A percentile compares a stretch with the other conserved stretches of the same genome.
phyloP scores from a whole-genome alignment of 2,113 vertebrate genomes.

The Acanthochromis polyacanthus region DNA sequence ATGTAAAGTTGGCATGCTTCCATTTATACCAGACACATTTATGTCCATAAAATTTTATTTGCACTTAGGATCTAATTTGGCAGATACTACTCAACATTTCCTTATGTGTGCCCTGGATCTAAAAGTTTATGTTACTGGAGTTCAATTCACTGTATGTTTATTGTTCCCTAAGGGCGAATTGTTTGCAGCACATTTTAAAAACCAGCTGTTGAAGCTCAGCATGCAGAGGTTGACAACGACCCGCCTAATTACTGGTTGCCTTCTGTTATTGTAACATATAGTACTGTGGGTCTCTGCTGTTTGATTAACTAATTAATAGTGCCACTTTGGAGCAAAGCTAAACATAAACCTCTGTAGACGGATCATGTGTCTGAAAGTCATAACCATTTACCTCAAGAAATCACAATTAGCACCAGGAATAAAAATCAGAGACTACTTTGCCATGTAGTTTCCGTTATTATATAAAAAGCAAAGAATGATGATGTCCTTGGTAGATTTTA shows the following conservation, averaged over 20 bases:
- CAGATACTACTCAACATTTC: slow-evolving; percentile 7
- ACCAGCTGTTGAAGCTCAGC: slow-evolving; percentile 27
- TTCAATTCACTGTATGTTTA: slow-evolving; percentile 37
- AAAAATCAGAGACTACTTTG: slow-evolving; percentile 26
- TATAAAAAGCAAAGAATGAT: slow-evolving; percentile 34
- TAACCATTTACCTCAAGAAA: slow-evolving; percentile 8
- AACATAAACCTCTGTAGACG: neutral
- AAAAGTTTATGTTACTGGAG: slow-evolving; percentile 33
- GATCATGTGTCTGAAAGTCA: neutral
- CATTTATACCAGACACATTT: slow-evolving; percentile 4
- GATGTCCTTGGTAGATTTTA: slow-evolving; percentile 25
- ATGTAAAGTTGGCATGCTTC: slow-evolving; percentile 11
- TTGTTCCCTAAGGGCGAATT: slow-evolving; percentile 12
- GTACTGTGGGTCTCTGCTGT: neutral
- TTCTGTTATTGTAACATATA: neutral
- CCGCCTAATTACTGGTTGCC: neutral
- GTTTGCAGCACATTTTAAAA: slow-evolving; percentile 16
- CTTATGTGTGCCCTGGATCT: slow-evolving; percentile 10
- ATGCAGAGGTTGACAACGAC: slow-evolving; percentile 16
- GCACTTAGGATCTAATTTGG: slow-evolving; percentile 35
- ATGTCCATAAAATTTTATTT: slow-evolving; percentile 23
- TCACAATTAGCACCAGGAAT: neutral
- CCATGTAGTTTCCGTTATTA: slow-evolving; percentile 7
- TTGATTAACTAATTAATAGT: neutral
- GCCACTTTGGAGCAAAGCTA: neutral